Conservation (phyloP, 2,113 vertebrate species). For the Toxotes jaculatrix region DNA sequence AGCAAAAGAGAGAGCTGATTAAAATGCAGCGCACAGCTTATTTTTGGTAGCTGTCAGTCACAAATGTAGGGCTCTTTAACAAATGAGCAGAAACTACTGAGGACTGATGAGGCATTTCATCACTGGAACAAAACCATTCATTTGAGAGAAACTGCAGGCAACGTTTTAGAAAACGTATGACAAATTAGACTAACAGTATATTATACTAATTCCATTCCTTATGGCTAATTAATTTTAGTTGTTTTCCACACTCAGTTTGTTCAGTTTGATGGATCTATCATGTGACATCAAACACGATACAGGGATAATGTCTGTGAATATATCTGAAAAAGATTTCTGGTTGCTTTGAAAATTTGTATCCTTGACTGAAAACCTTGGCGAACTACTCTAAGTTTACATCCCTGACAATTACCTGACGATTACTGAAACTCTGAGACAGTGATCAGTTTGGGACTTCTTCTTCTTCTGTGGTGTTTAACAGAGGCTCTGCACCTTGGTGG, state of each 20-base stretch:
- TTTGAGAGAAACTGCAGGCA: constrained; percentile 17
- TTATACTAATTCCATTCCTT: background rate
- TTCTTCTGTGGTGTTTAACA: constrained; percentile 67
- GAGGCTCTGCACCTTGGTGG: constrained; percentile 90
- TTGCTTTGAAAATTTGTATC: background rate
- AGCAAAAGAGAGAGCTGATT: constrained; percentile 40
- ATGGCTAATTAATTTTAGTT: background rate
- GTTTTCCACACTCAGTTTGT: background rate
- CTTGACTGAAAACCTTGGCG: background rate
- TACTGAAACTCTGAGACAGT: background rate
- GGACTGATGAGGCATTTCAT: constrained; percentile 50
- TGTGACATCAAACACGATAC: background rate
- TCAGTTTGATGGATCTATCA: constrained; percentile 2
- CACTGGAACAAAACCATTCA: constrained; percentile 13
- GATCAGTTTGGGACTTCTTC: constrained; percentile 11
- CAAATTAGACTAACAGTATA: background rate
- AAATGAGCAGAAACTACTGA: constrained; percentile 43
- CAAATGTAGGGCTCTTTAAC: constrained; percentile 46
- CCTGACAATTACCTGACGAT: background rate
- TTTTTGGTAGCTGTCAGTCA: constrained; percentile 60
- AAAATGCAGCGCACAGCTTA: constrained; percentile 46
- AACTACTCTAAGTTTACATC: background rate
- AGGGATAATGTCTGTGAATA: background rate
- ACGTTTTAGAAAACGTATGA: constrained; percentile 1
- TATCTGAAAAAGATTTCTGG: background rate